Evolutionary conservation across 92 coral and sea anemone genomes (phyloP).

Genomic region (Pocillopora meandrina): DNA sequence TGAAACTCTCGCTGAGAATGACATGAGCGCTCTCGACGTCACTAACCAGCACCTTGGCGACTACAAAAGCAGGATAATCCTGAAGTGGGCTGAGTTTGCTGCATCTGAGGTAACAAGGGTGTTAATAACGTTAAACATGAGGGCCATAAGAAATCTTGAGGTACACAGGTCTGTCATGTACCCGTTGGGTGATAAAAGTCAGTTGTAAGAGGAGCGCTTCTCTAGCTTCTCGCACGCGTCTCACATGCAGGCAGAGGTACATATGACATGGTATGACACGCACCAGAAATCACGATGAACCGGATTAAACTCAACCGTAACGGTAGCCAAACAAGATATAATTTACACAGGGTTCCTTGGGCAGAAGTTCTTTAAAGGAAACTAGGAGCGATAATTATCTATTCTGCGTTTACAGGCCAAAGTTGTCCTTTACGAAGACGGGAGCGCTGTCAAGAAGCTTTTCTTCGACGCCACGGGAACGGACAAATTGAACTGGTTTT

Average conservation of each 20-base stretch:
- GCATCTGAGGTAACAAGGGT: slow-evolving; percentile 19
- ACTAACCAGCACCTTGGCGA: neutral
- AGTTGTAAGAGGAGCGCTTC: too few species aligned
- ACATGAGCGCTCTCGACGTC: slow-evolving; percentile 29
- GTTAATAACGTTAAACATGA: too few species aligned
- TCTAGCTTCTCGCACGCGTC: too few species aligned
- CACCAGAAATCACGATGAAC: neutral
- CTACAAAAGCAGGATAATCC: slow-evolving; percentile 46
- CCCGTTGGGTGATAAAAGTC: too few species aligned
- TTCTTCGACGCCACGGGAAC: slow-evolving; percentile 48
- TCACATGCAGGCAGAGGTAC: too few species aligned
- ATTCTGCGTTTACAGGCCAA: slow-evolving; percentile 20
- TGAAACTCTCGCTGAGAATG: slow-evolving; percentile 4
- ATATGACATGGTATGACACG: too few species aligned
- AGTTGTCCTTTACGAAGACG: slow-evolving; percentile 42
- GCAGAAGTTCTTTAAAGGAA: neutral
- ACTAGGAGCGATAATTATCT: too few species aligned
- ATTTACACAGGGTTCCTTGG: neutral
- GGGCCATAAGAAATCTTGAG: too few species aligned
- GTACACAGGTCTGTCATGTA: too few species aligned
- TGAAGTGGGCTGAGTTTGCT: slow-evolving; percentile 23
- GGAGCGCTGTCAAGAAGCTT: slow-evolving; percentile 24
- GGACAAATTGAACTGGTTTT: slow-evolving; percentile 58
- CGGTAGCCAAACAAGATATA: neutral
- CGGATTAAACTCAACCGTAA: neutral